Percentiles rank a stretch among this genome's conserved stretches.
Evolutionary conservation across 2,797 vertebrate genomes (phyloP).

Genomic region (Novumbra hubbsi): DNA sequence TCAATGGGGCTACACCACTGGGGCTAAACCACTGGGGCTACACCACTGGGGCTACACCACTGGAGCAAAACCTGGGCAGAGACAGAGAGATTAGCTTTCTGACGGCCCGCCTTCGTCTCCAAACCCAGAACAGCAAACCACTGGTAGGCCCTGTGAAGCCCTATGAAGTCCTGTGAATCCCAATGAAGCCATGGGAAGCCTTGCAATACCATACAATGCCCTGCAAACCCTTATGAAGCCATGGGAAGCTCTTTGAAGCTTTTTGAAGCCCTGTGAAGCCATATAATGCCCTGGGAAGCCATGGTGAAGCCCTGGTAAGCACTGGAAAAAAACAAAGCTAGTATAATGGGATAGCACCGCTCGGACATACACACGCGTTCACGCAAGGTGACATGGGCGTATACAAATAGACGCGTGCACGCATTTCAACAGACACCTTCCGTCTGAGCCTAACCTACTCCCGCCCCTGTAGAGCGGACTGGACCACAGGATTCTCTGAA

Average conservation of each 20-base stretch:
- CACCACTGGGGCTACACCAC: not conserved
- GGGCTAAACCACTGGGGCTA: too few species aligned
- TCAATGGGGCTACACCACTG: not conserved
- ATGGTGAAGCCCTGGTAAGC: too few species aligned
- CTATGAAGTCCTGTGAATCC: too few species aligned
- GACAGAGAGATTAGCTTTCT: conserved; percentile 2
- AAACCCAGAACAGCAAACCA: not conserved
- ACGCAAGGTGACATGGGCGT: not conserved
- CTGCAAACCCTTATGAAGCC: too few species aligned
- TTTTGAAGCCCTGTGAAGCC: too few species aligned
- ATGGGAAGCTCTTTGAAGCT: too few species aligned
- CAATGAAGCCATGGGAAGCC: too few species aligned
- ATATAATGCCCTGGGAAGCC: too few species aligned
- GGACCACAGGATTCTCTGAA: too few species aligned
- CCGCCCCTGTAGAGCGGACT: too few species aligned
- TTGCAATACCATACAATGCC: too few species aligned
- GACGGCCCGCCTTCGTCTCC: not conserved
- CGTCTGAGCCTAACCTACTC: too few species aligned
- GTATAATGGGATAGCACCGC: not conserved
- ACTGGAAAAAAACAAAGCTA: not conserved
- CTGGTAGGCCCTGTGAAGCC: not conserved
- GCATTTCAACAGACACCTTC: not conserved
- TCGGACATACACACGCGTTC: not conserved
- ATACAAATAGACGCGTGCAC: not conserved
- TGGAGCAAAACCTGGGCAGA: not conserved